Base-by-base conservation (phyloP, 2,888 invertebrate species). In the Eilema caniola region DNA sequence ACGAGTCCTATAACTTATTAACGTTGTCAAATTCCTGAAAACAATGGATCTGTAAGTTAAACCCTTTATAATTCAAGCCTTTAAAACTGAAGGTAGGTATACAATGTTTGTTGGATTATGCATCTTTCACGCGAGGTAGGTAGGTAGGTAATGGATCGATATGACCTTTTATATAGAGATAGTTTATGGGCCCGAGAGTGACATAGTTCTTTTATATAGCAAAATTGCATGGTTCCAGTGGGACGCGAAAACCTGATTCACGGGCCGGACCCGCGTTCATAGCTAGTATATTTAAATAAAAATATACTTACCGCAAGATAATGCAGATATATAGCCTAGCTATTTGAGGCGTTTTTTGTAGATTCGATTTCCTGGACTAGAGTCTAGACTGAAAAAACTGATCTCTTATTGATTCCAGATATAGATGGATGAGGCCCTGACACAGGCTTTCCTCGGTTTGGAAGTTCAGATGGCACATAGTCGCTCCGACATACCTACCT, bases 151-250 rank as follows among this genome's bases (percentile, higher is more conserved):
- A 53, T 16, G 53, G 20, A 53, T 53, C 53, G n/a, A 53, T 53
- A 53, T 53, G n/a, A 53, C 53, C 53, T 53, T 53, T 53, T 10
- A 53, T n/a, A 53, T 47, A 47, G 16, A 47, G 20, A 20, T 53
- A 53, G 53, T 53, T 53, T 53, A 53, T 53, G n/a, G n/a, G 53
- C 20, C 53, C 53, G 20, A n/a, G 53, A 53, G 53, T 53, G 53
- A 53, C 53, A 47, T 47, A n/a, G 53, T n/a, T n/a, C 53, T 53
- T 53, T 53, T 53, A 53, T 53, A 20, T 10, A 1, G 53, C 53
- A 20, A 53, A n/a, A 53, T n/a, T 53, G n/a, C n/a, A 53, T 53
- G 53, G n/a, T 53, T 53, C 53, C 53, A 20, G 20, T 53, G n/a
- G 53, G 53, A 53, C 20, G n/a, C 8, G n/a, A 53, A 20, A 53